Base-by-base conservation (phyloP, 2,888 invertebrate genomes). In the Drosophila maculinotata region DNA sequence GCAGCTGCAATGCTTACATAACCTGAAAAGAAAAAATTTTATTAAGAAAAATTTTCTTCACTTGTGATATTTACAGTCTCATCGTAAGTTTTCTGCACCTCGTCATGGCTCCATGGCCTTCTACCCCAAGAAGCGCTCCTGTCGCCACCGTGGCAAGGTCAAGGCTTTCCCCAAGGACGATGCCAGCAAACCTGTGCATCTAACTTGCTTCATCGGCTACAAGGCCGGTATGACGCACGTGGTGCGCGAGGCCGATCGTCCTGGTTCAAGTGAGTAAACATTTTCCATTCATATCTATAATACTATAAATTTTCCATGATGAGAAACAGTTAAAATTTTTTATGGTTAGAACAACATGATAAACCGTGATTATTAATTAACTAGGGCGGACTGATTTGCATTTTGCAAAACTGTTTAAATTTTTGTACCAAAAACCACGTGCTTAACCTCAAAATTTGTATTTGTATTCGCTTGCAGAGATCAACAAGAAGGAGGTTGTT, bases 201-300 rank as follows among this genome's bases (percentile, higher is more conserved):
- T 99, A 67, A 99, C 99, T 1, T 97, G 99, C 44, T 99, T 99
- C 91, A 94, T 99, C 87, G 98, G 97, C 65, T 99, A 99, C 93
- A 99, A 99, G 92, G 99, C 99, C 90, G 99, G 99, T 92, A 99
- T 99, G 99, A 99, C 98, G 89, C 99, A 99, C 92, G 97, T 99
- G 92, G 97, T 99, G 8, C 95, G 99, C 85, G 99, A 99, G 93
- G 99, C 98, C 52, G 98, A 99, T 93, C 95, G 98, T 93, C 98
- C 98, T 90, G 99, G 99, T 73, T 99, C 99, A 92, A 99, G 98
- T 98, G 92, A 96, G 98, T 95, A 17, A 0, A 26, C 14, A 53
- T 14, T 4, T 1, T 1, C 0, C 9, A 8, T 15, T 10, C 8
- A 14, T 15, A 1, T 9, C 7, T 23, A 5, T 6, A 3, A 9